Evolutionary conservation across 2,888 invertebrate genomes (phyloP).

Genomic region (Halictus ligatus): DNA sequence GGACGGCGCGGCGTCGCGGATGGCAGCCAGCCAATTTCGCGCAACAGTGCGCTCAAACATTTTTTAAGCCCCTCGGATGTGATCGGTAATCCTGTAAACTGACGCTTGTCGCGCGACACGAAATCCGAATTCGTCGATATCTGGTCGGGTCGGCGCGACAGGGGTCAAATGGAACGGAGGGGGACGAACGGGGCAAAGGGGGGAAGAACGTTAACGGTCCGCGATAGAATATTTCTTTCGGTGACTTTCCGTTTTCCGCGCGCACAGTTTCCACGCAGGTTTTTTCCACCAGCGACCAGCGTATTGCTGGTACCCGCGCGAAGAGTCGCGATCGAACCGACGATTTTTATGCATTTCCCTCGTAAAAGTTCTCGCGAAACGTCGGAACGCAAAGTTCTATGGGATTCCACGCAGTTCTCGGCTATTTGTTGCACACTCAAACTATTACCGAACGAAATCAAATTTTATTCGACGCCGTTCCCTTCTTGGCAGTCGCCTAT

Average conservation of each 20-base stretch:
- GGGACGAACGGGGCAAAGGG: background rate
- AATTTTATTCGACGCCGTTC: background rate
- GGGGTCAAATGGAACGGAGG: too few species aligned
- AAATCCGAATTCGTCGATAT: conserved; percentile 48
- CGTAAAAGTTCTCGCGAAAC: background rate
- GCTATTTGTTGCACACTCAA: background rate
- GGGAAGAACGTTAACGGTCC: background rate
- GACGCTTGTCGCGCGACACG: conserved; percentile 28
- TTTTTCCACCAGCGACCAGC: background rate
- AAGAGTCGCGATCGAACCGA: background rate
- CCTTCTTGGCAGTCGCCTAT: background rate
- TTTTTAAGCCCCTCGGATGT: conserved; percentile 3
- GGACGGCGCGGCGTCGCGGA: conserved; percentile 10
- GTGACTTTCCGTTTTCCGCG: background rate
- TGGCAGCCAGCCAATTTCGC: conserved; percentile 55
- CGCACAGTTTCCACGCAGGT: background rate
- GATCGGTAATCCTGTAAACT: conserved; percentile 45
- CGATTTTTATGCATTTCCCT: background rate
- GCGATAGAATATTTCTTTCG: background rate
- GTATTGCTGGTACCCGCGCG: background rate
- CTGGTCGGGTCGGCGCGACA: conserved; percentile 13
- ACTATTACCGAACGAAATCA: background rate
- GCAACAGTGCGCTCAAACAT: conserved; percentile 51
- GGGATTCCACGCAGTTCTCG: background rate
- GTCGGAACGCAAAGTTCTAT: background rate